These are phyloP conservation scores for Anguilla rostrata DNA, from an alignment of 2,113 vertebrate genomes.

Conservation along the genomic window DNA sequence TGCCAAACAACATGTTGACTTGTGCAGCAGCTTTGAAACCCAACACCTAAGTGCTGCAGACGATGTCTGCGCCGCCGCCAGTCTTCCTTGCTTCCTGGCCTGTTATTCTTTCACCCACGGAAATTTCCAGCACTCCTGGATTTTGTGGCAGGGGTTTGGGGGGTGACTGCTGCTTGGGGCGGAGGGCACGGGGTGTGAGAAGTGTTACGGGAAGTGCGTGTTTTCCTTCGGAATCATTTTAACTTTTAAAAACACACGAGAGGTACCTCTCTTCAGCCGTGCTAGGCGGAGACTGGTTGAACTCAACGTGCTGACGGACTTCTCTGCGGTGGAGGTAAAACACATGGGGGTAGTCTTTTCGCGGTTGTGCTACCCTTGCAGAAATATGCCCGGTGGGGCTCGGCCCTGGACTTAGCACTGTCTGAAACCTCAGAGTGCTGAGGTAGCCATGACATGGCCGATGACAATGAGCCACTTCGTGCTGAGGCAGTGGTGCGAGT, in stretches of 20 bases:
- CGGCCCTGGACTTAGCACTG: not conserved
- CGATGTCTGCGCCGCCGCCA: not conserved
- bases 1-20: not conserved
- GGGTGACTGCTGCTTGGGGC: no score
- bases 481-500: not conserved
- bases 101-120: not conserved
- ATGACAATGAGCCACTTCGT: not conserved
- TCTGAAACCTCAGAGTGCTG: not conserved
- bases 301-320: not conserved
- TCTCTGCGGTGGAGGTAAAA: not conserved
- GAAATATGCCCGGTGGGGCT: not conserved
- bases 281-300: not conserved
- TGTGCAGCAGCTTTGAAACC: not conserved
- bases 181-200: not conserved
- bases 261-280: not conserved
- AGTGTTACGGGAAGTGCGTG: not conserved
- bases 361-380: not conserved
- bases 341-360: not conserved
- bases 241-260: not conserved
- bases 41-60: not conserved
- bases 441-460: not conserved
- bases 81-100: not conserved
- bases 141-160: not conserved
- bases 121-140: not conserved
- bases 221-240: not conserved